These are phyloP conservation scores for Atlantisia rogersi DNA, from an alignment of 2,113 vertebrate genomes.

Conservation along the genomic window DNA sequence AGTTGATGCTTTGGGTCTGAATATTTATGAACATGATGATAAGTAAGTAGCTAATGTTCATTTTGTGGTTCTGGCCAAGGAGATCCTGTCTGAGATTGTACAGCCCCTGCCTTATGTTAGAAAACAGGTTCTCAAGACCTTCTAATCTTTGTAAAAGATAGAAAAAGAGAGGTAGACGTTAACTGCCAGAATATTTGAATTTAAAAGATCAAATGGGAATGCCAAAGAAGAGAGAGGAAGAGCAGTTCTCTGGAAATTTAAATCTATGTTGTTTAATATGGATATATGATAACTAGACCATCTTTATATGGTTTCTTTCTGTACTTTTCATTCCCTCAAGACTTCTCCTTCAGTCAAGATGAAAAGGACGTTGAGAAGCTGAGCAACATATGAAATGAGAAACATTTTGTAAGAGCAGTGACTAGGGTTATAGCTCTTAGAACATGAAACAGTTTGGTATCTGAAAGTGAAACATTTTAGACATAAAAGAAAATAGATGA, in stretches of 20 bases:
- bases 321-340: neutral
- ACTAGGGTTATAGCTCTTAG: neutral
- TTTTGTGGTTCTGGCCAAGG: neutral
- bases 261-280: neutral
- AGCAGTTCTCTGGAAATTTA: neutral
- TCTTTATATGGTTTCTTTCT: neutral
- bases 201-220: neutral
- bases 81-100: neutral
- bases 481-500: neutral
- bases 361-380: neutral
- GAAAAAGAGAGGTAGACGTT: neutral
- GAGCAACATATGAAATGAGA: neutral
- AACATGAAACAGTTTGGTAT: neutral
- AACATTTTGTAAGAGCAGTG: neutral
- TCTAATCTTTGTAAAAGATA: neutral
- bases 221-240: neutral
- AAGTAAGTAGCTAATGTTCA: slow-evolving; percentile 81
- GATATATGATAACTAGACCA: neutral
- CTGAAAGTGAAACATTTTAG: neutral
- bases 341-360: neutral
- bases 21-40: slow-evolving; percentile 97
- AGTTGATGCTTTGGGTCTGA: slow-evolving; percentile 94
- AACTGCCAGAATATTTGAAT: neutral
- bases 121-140: neutral
- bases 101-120: neutral